A percentile compares a stretch with the other conserved stretches of the same genome.
These are phyloP conservation scores for Glomeris marginata DNA, from an alignment of 2,888 invertebrate species.

Conservation along the genomic window DNA sequence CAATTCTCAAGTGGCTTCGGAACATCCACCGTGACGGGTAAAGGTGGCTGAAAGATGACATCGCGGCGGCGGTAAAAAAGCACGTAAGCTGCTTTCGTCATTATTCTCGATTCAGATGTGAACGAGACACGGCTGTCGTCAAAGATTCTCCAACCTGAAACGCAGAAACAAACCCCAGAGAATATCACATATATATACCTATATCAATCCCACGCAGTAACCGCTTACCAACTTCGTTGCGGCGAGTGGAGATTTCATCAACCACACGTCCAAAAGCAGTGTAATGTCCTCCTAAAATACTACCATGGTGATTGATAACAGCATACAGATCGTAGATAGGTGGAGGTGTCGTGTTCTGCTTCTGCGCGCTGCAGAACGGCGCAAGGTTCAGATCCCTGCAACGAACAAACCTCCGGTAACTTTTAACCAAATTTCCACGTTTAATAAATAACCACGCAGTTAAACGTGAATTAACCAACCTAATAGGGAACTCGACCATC, in stretches of 20 bases:
- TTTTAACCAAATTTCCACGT: background rate
- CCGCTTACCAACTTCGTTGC: conserved; percentile 31
- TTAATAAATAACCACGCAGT: no score
- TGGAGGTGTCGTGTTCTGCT: conserved; percentile 15
- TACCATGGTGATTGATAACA: conserved; percentile 36
- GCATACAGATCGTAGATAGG: conserved; percentile 37
- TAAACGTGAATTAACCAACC: no score
- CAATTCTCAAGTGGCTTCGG: no score
- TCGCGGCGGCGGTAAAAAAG: conserved; percentile 26
- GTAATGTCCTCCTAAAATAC: conserved; percentile 37
- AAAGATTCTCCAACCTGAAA: conserved; percentile 27
- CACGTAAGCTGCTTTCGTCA: conserved; percentile 27
- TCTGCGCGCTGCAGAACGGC: conserved; percentile 23
- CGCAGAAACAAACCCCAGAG: background rate
- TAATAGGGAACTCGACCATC: conserved; percentile 24
- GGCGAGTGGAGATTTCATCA: conserved; percentile 23
- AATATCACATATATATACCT: background rate
- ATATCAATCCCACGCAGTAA: no score
- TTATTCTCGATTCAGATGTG: conserved; percentile 19
- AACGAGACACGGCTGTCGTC: conserved; percentile 27
- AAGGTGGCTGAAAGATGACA: background rate
- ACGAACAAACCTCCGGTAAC: no score
- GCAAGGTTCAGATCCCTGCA: conserved; percentile 31
- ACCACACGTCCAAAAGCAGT: conserved; percentile 33
- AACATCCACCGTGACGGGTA: no score